Conservation (phyloP, 2,113 vertebrate genomes). For the Balaenoptera acutorostrata region DNA sequence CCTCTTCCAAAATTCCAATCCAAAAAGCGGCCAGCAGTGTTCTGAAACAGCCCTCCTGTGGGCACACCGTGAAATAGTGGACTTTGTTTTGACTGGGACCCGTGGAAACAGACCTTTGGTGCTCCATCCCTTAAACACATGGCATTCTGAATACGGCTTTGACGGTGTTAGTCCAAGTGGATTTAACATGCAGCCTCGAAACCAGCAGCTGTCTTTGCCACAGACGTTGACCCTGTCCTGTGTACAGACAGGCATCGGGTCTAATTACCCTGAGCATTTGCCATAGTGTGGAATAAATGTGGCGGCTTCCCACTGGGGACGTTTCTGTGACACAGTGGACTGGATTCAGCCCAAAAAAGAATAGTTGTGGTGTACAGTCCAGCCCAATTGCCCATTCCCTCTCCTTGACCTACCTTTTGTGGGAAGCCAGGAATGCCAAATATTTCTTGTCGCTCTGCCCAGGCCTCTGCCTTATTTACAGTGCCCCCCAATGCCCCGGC, state of each 20-base stretch:
- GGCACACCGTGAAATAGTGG: background rate
- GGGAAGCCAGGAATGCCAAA: conserved; percentile 85
- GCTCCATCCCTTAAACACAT: conserved; percentile 45
- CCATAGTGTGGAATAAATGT: conserved; percentile 68
- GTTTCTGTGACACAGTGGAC: conserved; percentile 73
- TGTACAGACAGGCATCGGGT: background rate
- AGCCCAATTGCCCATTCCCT: conserved; percentile 82
- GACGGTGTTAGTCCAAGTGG: background rate
- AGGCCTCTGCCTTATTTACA: conserved; percentile 81
- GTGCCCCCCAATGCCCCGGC: conserved; percentile 44
- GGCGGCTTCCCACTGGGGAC: conserved; percentile 72
- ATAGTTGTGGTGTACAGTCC: conserved; percentile 86
- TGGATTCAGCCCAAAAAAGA: conserved; percentile 75
- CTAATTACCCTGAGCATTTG: conserved; percentile 61
- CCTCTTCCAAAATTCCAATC: background rate
- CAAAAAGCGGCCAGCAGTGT: background rate
- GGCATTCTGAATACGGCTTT: conserved; percentile 24
- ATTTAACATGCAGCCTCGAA: conserved; percentile 59
- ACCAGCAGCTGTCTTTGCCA: conserved; percentile 67
- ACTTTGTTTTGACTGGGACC: conserved; percentile 61
- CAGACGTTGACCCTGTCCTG: conserved; percentile 56
- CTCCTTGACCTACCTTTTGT: conserved; percentile 85
- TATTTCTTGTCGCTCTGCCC: conserved; percentile 82
- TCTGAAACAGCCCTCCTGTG: background rate
- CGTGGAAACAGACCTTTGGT: background rate